Conservation (phyloP, 2,888 invertebrate genomes). For the Arge pagana region DNA sequence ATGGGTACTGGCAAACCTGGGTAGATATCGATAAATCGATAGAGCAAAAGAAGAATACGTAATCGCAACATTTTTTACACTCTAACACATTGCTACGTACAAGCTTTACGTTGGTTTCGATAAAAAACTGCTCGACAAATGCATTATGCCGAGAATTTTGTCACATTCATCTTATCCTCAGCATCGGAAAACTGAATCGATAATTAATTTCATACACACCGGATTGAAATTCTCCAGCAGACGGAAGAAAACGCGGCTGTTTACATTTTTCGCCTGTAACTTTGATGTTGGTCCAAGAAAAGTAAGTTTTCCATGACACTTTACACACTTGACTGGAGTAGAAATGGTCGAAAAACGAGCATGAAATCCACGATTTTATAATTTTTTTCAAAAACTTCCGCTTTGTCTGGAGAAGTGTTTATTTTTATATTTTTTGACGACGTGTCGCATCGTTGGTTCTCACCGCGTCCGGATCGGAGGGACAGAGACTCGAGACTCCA, state of each 20-base stretch:
- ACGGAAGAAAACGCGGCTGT: slow-evolving; percentile 27
- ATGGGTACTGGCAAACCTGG: too few species aligned
- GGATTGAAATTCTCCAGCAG: slow-evolving; percentile 29
- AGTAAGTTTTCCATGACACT: slow-evolving; percentile 30
- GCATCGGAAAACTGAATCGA: slow-evolving; percentile 34
- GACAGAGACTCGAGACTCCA: neutral
- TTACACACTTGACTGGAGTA: slow-evolving; percentile 31
- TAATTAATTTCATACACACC: slow-evolving; percentile 31
- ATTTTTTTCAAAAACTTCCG: slow-evolving; percentile 29
- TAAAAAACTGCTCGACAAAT: slow-evolving; percentile 25
- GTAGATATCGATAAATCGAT: too few species aligned
- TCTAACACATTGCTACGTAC: slow-evolving; percentile 21
- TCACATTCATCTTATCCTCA: slow-evolving; percentile 30
- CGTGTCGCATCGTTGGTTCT: too few species aligned
- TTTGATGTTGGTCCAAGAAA: slow-evolving; percentile 31
- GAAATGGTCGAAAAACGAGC: slow-evolving; percentile 31
- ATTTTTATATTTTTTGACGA: slow-evolving; percentile 31
- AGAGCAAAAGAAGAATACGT: slow-evolving; percentile 23
- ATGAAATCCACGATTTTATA: slow-evolving; percentile 32
- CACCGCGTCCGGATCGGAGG: neutral
- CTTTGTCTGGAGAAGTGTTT: slow-evolving; percentile 11
- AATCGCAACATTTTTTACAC: slow-evolving; percentile 22
- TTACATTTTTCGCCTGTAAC: slow-evolving; percentile 32
- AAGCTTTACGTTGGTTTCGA: slow-evolving; percentile 24
- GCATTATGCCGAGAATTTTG: slow-evolving; percentile 29